Percentiles rank a stretch among this genome's conserved stretches.
These are phyloP conservation scores for Spondyliosoma cantharus DNA, from an alignment of 2,797 vertebrate species.

Conservation along the genomic window DNA sequence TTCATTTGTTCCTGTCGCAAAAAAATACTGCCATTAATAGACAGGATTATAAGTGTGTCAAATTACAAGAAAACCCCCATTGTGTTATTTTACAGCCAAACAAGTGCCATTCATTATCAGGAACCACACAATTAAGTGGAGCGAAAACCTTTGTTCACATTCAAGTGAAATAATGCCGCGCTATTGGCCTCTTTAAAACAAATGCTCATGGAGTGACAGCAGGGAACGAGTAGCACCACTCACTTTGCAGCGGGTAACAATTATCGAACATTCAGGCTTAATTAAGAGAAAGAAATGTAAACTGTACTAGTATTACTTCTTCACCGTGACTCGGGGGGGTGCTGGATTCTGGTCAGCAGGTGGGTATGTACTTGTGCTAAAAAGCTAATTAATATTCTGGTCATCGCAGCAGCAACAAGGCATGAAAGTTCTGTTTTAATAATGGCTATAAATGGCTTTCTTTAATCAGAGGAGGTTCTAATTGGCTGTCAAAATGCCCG, in stretches of 20 bases:
- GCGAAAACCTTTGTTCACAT: background rate
- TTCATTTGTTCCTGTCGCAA: background rate
- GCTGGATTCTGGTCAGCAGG: conserved; percentile 30
- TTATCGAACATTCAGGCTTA: background rate
- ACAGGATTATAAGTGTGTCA: background rate
- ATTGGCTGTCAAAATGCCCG: conserved; percentile 62
- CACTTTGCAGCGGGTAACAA: background rate
- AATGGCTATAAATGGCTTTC: conserved; percentile 33
- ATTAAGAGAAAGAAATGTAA: background rate
- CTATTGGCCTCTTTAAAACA: background rate
- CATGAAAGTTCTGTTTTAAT: conserved; percentile 50
- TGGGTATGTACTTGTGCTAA: background rate
- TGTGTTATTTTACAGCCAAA: background rate
- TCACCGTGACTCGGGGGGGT: conserved; percentile 12
- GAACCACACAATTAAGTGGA: no score
- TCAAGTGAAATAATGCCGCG: background rate
- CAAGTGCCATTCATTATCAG: background rate
- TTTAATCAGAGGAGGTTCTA: conserved; percentile 63
- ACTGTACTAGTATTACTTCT: background rate
- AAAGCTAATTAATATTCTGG: conserved; percentile 60
- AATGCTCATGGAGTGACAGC: background rate
- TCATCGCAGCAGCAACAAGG: conserved; percentile 46
- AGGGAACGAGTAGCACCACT: background rate
- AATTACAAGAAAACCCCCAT: background rate
- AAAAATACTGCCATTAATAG: background rate